Evolutionary conservation across 2,888 invertebrate species (phyloP).

Genomic region (Dicranocentrus wangi): DNA sequence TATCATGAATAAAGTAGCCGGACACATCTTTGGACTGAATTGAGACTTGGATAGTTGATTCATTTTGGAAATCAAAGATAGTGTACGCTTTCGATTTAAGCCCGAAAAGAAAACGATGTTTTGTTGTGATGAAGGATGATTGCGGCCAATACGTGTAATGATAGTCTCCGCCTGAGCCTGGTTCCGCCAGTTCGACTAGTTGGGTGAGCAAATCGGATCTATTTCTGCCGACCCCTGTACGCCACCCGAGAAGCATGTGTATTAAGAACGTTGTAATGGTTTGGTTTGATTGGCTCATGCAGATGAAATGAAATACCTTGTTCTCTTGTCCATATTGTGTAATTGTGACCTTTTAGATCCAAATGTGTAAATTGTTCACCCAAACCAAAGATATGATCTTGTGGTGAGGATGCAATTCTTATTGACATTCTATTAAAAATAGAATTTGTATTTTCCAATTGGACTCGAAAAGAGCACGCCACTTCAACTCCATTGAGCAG

Average conservation of each 20-base stretch:
- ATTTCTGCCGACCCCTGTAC: constrained; percentile 68
- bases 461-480: constrained; percentile 33
- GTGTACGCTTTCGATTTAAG: constrained; percentile 58
- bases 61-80: constrained; percentile 69
- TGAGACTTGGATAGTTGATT: constrained; percentile 65
- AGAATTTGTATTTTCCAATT: neutral
- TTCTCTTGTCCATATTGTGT: constrained; percentile 73
- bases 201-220: constrained; percentile 60
- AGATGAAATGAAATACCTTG: constrained; percentile 69
- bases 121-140: constrained; percentile 70
- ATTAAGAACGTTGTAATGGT: too few species aligned
- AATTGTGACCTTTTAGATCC: constrained; percentile 71
- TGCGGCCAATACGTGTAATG: constrained; percentile 73
- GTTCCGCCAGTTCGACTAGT: constrained; percentile 58
- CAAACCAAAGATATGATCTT: constrained; percentile 71
- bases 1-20: constrained; percentile 55
- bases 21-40: constrained; percentile 53
- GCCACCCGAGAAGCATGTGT: too few species aligned
- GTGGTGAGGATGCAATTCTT: constrained; percentile 30
- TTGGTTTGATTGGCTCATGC: too few species aligned
- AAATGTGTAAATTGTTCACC: constrained; percentile 73
- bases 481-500: constrained; percentile 39
- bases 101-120: constrained; percentile 60
- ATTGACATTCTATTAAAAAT: constrained; percentile 53
- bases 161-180: constrained; percentile 71